Conservation (phyloP, 2,113 vertebrate species). For the Rhipidura dahli region DNA sequence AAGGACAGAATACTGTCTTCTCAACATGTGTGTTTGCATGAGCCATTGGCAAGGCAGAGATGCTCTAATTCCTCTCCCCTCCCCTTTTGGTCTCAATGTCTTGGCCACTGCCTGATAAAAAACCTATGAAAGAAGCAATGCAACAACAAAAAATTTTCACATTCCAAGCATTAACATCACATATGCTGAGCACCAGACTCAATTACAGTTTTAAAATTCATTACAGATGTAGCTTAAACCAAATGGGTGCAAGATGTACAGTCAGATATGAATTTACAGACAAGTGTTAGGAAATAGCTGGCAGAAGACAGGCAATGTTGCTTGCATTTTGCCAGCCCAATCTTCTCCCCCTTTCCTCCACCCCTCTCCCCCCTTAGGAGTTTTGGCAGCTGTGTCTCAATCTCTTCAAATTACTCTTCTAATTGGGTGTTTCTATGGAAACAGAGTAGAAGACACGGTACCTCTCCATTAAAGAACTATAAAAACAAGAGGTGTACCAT, state of each 20-base stretch:
- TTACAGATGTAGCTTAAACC: conserved; percentile 71
- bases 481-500: conserved; percentile 46
- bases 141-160: conserved; percentile 56
- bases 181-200: conserved; percentile 70
- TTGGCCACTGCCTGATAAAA: conserved; percentile 67
- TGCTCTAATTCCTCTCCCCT: neutral
- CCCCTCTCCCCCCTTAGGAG: neutral
- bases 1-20: neutral
- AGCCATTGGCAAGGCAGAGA: neutral
- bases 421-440: conserved; percentile 67
- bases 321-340: conserved; percentile 52
- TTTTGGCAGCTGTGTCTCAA: conserved; percentile 63
- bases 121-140: conserved; percentile 67
- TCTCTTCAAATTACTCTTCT: conserved; percentile 64
- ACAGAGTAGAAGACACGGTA: conserved; percentile 22
- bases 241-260: conserved; percentile 77
- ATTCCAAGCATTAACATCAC: conserved; percentile 67
- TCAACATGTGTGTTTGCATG: neutral
- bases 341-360: neutral
- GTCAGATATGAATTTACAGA: conserved; percentile 55
- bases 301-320: conserved; percentile 43
- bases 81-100: neutral
- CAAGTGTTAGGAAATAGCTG: conserved; percentile 41
- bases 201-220: conserved; percentile 73
- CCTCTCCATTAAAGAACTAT: conserved; percentile 46